phyloP scores from a whole-genome alignment of 2,113 vertebrate species.

The Trinectes maculatus region DNA sequence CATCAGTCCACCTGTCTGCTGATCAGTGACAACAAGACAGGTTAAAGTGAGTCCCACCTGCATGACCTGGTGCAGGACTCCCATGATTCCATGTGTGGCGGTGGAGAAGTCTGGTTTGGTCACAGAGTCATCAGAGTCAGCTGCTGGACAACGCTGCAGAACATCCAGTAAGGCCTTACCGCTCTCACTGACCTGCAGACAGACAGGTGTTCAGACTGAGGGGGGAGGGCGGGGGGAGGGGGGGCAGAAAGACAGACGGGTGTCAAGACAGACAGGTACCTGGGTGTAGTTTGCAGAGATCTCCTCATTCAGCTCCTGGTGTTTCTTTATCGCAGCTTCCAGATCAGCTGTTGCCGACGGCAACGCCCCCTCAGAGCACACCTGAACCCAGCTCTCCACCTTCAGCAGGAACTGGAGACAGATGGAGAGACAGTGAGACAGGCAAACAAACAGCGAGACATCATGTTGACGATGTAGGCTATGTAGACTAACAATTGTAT shows the following conservation, averaged over 20 bases:
- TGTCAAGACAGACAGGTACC: slow-evolving; percentile 79
- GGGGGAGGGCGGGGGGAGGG: too few relatives aligned
- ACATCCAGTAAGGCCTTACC: slow-evolving; percentile 81
- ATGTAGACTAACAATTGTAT: neutral
- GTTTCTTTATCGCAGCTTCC: slow-evolving; percentile 91
- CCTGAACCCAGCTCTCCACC: slow-evolving; percentile 93
- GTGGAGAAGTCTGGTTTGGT: slow-evolving; percentile 63
- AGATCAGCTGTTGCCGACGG: slow-evolving; percentile 91
- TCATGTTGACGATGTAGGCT: neutral
- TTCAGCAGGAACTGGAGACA: slow-evolving; percentile 88
- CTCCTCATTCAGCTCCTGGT: slow-evolving; percentile 94
- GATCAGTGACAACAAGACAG: neutral
- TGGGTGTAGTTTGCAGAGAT: slow-evolving; percentile 94
- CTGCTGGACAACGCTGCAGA: slow-evolving; percentile 65
- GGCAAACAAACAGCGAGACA: neutral
- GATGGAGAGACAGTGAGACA: slow-evolving; percentile 1
- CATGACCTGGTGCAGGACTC: slow-evolving; percentile 90
- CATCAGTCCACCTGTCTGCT: neutral
- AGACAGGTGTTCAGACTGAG: neutral
- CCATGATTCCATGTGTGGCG: slow-evolving; percentile 90
- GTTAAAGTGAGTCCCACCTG: slow-evolving; percentile 55
- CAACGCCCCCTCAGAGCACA: slow-evolving; percentile 91
- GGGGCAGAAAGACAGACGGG: neutral
- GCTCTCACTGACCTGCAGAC: slow-evolving; percentile 79
- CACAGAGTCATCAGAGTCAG: slow-evolving; percentile 36